Evolutionary conservation across 2,888 invertebrate species (phyloP).

Genomic region (Amiota mariae): DNA sequence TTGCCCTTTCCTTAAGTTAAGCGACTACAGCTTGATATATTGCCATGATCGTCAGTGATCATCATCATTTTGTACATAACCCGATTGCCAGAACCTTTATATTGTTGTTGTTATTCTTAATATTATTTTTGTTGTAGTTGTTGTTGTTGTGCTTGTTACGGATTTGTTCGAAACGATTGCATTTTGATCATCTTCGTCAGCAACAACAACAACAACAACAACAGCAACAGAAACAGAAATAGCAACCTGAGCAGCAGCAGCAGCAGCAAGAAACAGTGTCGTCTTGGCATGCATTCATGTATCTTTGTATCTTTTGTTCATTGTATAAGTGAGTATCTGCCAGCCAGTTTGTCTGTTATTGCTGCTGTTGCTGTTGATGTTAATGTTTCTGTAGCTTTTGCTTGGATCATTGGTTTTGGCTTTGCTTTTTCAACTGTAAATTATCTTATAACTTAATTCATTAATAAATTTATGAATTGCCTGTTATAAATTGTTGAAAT

Average conservation of each 20-base stretch:
- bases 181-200: slow-evolving; percentile 49
- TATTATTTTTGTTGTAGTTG: slow-evolving; percentile 12
- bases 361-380: slow-evolving; percentile 27
- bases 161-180: slow-evolving; percentile 49
- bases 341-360: slow-evolving; percentile 39
- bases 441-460: slow-evolving; percentile 73
- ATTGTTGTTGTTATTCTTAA: neutral
- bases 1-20: slow-evolving; percentile 39
- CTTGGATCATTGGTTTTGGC: neutral
- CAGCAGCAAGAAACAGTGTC: slow-evolving; percentile 5
- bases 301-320: slow-evolving; percentile 13
- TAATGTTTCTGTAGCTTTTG: slow-evolving; percentile 9
- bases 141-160: slow-evolving; percentile 41
- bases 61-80: slow-evolving; percentile 56
- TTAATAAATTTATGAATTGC: slow-evolving; percentile 72
- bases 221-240: slow-evolving; percentile 11
- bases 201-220: neutral
- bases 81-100: slow-evolving; percentile 9
- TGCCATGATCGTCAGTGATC: slow-evolving; percentile 66
- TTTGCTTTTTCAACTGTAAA: slow-evolving; percentile 55
- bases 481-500: slow-evolving; percentile 69
- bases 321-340: neutral
- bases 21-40: slow-evolving; percentile 60
- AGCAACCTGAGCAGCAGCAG: slow-evolving; percentile 19
- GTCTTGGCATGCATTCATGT: slow-evolving; percentile 17